Conservation (phyloP, 2,113 vertebrate species). For the Lamprotornis superbus region DNA sequence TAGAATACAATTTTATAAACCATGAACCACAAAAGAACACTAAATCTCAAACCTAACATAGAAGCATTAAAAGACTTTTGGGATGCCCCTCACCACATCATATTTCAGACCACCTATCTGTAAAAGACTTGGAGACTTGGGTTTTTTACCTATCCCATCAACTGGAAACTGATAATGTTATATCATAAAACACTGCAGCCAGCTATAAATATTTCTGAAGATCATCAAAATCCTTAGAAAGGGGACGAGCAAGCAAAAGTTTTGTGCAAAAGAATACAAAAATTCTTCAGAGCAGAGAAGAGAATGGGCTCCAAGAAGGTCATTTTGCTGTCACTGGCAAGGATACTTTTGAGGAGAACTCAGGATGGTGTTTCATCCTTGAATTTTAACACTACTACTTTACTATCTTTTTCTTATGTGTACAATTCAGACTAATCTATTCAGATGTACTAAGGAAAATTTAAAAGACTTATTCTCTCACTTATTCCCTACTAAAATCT, state of each 20-base stretch:
- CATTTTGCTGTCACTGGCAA: not conserved
- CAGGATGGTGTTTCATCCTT: not conserved
- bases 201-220: not conserved
- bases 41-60: fast-evolving
- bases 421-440: not conserved
- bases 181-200: not conserved
- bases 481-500: not conserved
- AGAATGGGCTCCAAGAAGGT: not conserved
- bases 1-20: not conserved
- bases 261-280: not conserved
- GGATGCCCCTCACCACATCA: fast-evolving
- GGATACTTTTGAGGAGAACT: not conserved
- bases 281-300: not conserved
- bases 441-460: not conserved
- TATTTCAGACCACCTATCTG: not conserved
- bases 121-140: not conserved
- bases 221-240: not conserved
- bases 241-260: not conserved
- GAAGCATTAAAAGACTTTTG: not conserved
- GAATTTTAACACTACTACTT: not conserved
- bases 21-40: not conserved
- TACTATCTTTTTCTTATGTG: not conserved
- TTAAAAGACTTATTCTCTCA: not conserved
- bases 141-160: not conserved
- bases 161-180: not conserved